These are phyloP conservation scores for Clinocottus analis DNA, from an alignment of 2,113 vertebrate genomes.

Conservation along the genomic window DNA sequence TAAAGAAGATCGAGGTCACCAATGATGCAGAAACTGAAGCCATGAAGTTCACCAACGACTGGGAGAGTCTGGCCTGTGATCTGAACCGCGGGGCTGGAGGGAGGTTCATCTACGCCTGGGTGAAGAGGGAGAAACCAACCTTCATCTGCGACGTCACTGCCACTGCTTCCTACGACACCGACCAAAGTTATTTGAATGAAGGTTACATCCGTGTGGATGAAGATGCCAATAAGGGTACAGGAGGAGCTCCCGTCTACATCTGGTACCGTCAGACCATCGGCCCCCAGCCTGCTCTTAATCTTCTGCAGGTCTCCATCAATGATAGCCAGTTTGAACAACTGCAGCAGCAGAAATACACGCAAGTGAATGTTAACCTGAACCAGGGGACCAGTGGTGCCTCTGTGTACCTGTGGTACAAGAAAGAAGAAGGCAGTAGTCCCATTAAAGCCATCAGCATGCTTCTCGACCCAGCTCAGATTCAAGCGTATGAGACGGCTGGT, in stretches of 20 bases:
- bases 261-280: slow-evolving; percentile 18
- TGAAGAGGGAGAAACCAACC: slow-evolving; percentile 17
- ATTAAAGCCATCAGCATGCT: too few species aligned
- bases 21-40: background rate
- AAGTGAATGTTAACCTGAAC: too few species aligned
- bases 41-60: rapidly evolving
- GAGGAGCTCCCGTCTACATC: background rate
- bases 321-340: too few species aligned
- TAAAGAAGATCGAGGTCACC: background rate
- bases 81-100: slow-evolving; percentile 13
- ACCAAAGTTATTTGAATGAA: rapidly evolving
- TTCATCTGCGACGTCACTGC: slow-evolving; percentile 27
- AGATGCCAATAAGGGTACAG: background rate
- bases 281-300: background rate
- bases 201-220: slow-evolving; percentile 1
- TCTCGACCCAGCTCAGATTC: too few species aligned
- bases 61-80: slow-evolving; percentile 8
- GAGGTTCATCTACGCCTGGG: background rate
- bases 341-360: too few species aligned
- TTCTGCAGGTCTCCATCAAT: too few species aligned
- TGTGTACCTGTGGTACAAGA: too few species aligned
- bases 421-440: too few species aligned
- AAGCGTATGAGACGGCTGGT: too few species aligned
- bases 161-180: background rate
- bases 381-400: too few species aligned